These are phyloP conservation scores for Apomyelois bistriatella DNA, from an alignment of 2,888 invertebrate genomes.

Conservation along the genomic window DNA sequence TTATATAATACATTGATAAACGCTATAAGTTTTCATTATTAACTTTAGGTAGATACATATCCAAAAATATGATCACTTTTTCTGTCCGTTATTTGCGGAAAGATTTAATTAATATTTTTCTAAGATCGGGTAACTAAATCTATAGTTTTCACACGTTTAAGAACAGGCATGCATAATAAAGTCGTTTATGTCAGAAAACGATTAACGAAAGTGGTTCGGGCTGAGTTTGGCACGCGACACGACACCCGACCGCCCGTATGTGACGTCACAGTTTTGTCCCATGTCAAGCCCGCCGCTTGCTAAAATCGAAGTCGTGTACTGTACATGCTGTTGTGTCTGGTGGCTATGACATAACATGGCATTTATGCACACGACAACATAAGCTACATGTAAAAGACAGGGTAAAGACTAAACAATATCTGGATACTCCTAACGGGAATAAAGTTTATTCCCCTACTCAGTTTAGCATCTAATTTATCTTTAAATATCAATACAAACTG, in stretches of 20 bases:
- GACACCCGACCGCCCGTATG: slow-evolving; percentile 44
- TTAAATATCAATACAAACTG: too few species aligned
- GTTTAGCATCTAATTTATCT: too few species aligned
- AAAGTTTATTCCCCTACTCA: too few species aligned
- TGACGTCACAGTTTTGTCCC: slow-evolving; percentile 40
- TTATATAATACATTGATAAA: too few species aligned
- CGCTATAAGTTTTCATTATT: too few species aligned
- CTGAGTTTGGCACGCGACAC: slow-evolving; percentile 31
- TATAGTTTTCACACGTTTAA: slow-evolving; percentile 7
- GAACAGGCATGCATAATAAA: slow-evolving; percentile 31
- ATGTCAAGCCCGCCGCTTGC: slow-evolving; percentile 34
- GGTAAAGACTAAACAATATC: too few species aligned
- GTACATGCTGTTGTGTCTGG: slow-evolving; percentile 9
- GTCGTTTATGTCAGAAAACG: slow-evolving; percentile 50
- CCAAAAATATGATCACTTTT: too few species aligned
- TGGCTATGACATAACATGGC: neutral
- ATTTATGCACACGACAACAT: neutral
- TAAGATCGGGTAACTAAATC: neutral
- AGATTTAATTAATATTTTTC: slow-evolving; percentile 4
- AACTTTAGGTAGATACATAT: too few species aligned
- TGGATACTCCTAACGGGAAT: too few species aligned
- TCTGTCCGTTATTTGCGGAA: neutral
- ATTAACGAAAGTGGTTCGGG: slow-evolving; percentile 61
- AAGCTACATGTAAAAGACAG: neutral
- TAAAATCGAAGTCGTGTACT: slow-evolving; percentile 18